phyloP scores from a whole-genome alignment of 2,113 vertebrate species.

The Silurus glanis region DNA sequence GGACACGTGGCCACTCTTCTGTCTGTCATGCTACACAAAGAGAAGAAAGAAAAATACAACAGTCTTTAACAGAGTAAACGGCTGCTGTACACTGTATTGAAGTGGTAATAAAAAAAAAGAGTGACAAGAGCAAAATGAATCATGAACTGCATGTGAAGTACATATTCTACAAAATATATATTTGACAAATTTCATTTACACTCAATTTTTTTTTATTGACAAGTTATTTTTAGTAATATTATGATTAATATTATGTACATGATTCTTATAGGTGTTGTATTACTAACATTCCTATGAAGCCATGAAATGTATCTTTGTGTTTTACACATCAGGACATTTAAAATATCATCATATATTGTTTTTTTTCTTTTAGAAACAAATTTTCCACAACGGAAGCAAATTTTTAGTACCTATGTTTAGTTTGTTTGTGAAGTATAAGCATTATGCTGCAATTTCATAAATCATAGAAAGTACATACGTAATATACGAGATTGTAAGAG shows the following conservation, averaged over 20 bases:
- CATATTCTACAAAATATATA: neutral
- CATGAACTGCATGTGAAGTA: neutral
- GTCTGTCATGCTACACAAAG: slow-evolving; percentile 51
- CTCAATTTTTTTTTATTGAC: neutral
- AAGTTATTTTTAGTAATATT: neutral
- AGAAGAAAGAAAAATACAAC: slow-evolving; percentile 37
- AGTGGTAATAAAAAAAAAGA: neutral
- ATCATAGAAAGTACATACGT: neutral
- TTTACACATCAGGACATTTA: neutral
- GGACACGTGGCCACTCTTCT: slow-evolving; percentile 49
- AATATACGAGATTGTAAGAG: neutral
- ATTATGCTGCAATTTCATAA: neutral
- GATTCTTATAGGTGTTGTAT: neutral
- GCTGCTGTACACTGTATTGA: neutral
- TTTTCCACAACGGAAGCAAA: neutral
- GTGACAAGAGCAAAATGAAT: neutral
- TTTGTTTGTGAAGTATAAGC: neutral
- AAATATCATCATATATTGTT: too few species aligned
- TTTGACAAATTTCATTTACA: neutral
- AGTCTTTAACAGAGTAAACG: slow-evolving; percentile 16
- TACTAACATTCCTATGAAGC: neutral
- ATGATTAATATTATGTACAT: neutral
- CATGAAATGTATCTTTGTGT: neutral
- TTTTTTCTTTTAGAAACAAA: neutral
- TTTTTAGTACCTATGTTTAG: too few species aligned